A percentile compares a stretch with the other conserved stretches of the same genome.
Evolutionary conservation across 2,797 vertebrate species (phyloP).

Genomic region (Echeneis naucrates): DNA sequence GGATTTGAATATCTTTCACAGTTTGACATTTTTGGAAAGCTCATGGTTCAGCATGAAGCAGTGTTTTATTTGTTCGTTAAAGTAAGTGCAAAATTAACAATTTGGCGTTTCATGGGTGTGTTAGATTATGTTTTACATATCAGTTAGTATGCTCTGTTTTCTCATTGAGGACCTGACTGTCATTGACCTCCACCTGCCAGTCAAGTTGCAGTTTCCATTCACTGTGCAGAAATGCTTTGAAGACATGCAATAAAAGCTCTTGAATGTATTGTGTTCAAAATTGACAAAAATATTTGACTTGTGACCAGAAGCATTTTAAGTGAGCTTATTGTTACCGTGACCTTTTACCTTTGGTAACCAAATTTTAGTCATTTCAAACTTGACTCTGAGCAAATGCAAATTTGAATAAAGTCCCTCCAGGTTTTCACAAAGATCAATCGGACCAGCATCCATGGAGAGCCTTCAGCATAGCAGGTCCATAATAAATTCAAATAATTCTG

Average conservation of each 20-base stretch:
- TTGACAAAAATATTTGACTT: too few relatives aligned
- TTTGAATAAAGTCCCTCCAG: background rate
- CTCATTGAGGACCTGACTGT: too few relatives aligned
- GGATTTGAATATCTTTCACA: background rate
- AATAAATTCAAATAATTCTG: conserved; percentile 49
- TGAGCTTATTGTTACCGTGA: too few relatives aligned
- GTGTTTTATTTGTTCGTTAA: background rate
- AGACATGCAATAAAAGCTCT: too few relatives aligned
- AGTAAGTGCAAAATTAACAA: background rate
- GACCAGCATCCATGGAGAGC: too few relatives aligned
- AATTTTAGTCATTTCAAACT: background rate
- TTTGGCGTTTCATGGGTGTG: background rate
- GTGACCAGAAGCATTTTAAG: too few relatives aligned
- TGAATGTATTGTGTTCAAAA: too few relatives aligned
- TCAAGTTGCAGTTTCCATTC: too few relatives aligned
- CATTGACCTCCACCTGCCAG: background rate
- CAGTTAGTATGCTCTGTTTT: too few relatives aligned
- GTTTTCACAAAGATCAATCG: background rate
- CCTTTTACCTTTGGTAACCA: too few relatives aligned
- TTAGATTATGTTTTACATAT: background rate
- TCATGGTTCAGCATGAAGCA: background rate
- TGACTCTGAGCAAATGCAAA: background rate
- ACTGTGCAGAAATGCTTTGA: too few relatives aligned
- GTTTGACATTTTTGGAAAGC: background rate
- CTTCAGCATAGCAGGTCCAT: background rate